phyloP scores from a whole-genome alignment of 1,140 invertebrate genomes.

The Heliconius hermathena region DNA sequence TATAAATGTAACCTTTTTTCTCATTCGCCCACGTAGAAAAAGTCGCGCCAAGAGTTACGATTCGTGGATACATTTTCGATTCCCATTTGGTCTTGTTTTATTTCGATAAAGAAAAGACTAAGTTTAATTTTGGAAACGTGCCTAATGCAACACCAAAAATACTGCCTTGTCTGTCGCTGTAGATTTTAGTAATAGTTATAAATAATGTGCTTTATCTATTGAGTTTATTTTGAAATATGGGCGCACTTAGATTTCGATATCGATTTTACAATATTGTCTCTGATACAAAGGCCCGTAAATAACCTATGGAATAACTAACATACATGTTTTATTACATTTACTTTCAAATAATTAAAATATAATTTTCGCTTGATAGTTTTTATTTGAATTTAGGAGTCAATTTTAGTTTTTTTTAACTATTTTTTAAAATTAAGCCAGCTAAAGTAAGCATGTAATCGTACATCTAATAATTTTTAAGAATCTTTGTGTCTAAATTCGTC shows the following conservation, averaged over 20 bases:
- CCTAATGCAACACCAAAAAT: conserved; percentile 12
- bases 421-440: too few relatives aligned
- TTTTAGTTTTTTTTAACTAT: too few relatives aligned
- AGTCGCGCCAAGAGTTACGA: neutral
- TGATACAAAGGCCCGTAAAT: neutral
- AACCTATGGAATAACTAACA: neutral
- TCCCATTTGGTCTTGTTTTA: neutral
- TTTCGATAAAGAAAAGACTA: neutral
- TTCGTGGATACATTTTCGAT: neutral
- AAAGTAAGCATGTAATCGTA: too few relatives aligned
- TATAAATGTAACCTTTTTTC: neutral
- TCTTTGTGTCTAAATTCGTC: neutral
- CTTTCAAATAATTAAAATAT: too few relatives aligned
- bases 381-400: too few relatives aligned
- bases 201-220: neutral
- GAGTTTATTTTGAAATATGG: conserved; percentile 3
- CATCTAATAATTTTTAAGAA: too few relatives aligned
- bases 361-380: too few relatives aligned
- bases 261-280: conserved; percentile 1
- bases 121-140: conserved; percentile 11
- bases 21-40: neutral
- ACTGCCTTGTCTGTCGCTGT: neutral
- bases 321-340: neutral
- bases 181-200: conserved; percentile 4
- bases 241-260: neutral